These are phyloP conservation scores for Colistium nudipinnis DNA, from an alignment of 2,113 vertebrate genomes.

Conservation along the genomic window DNA sequence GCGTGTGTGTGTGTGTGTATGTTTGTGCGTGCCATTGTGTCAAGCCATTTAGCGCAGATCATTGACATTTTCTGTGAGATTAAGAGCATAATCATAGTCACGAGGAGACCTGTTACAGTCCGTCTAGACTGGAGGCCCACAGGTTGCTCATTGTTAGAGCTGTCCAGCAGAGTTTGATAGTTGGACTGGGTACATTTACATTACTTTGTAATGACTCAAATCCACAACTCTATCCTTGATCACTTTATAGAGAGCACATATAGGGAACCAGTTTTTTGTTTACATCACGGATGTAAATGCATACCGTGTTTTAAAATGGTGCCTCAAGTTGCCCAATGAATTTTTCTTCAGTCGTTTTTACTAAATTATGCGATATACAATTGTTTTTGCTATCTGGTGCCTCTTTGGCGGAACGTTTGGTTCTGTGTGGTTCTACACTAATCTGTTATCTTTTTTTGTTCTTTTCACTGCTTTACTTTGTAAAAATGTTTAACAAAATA, in stretches of 20 bases:
- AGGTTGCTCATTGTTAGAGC: slow-evolving; percentile 52
- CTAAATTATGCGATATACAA: background rate
- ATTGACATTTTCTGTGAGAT: slow-evolving; percentile 61
- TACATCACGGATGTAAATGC: background rate
- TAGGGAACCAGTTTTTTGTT: background rate
- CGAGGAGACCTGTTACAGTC: slow-evolving; percentile 38
- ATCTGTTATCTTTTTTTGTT: no score
- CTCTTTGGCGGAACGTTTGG: no score
- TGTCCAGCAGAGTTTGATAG: slow-evolving; percentile 18
- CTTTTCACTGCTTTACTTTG: no score
- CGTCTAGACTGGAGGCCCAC: slow-evolving; percentile 55
- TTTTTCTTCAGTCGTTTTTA: background rate
- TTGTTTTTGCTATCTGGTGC: background rate
- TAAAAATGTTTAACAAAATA: no score
- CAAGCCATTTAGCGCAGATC: slow-evolving; percentile 48
- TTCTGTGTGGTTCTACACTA: no score
- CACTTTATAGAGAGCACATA: no score
- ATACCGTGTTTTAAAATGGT: background rate
- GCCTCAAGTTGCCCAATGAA: background rate
- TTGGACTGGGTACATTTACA: background rate
- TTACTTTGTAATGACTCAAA: background rate
- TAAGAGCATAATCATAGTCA: slow-evolving; percentile 63
- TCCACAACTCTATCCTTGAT: background rate
- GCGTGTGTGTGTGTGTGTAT: slow-evolving; percentile 2
- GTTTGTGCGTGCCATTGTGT: slow-evolving; percentile 28